Percentiles rank a stretch among this genome's conserved stretches.
Conservation (phyloP, 2,797 vertebrate genomes). For the Euthynnus affinis region DNA sequence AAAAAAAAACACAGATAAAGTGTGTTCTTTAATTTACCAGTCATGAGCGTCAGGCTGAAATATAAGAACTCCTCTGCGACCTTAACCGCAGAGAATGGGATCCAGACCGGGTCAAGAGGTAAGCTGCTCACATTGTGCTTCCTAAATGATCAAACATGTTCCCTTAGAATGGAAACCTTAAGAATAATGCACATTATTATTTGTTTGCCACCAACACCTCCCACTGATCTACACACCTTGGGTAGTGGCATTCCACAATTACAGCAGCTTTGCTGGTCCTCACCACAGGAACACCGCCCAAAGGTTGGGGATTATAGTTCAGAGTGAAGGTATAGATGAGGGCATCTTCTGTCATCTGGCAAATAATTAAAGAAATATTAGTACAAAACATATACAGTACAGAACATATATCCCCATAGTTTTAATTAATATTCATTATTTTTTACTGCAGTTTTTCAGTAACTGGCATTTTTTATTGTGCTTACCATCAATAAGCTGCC, state of each 20-base stretch:
- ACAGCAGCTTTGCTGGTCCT: slow-evolving; percentile 69
- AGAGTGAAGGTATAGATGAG: slow-evolving; percentile 77
- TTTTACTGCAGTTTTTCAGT: not conserved
- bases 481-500: slow-evolving; percentile 68
- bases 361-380: slow-evolving; percentile 10
- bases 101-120: slow-evolving; percentile 73
- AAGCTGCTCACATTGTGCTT: slow-evolving; percentile 83
- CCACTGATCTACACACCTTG: slow-evolving; percentile 71
- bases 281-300: slow-evolving; percentile 50
- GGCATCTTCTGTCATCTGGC: slow-evolving; percentile 64
- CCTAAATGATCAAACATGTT: slow-evolving; percentile 58
- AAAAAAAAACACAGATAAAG: not conserved
- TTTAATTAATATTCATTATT: not conserved
- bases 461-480: not conserved
- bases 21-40: slow-evolving; percentile 66
- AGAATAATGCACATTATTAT: not conserved
- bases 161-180: not conserved
- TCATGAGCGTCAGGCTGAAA: slow-evolving; percentile 82
- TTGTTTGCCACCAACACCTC: not conserved
- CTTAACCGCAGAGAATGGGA: slow-evolving; percentile 74
- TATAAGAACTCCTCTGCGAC: slow-evolving; percentile 77
- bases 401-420: not conserved
- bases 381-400: too few species aligned
- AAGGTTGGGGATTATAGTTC: slow-evolving; percentile 64
- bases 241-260: slow-evolving; percentile 81